A percentile compares a stretch with the other conserved stretches of the same genome.
These are phyloP conservation scores for Halesus radiatus DNA, from an alignment of 1,140 invertebrate genomes.

Conservation along the genomic window DNA sequence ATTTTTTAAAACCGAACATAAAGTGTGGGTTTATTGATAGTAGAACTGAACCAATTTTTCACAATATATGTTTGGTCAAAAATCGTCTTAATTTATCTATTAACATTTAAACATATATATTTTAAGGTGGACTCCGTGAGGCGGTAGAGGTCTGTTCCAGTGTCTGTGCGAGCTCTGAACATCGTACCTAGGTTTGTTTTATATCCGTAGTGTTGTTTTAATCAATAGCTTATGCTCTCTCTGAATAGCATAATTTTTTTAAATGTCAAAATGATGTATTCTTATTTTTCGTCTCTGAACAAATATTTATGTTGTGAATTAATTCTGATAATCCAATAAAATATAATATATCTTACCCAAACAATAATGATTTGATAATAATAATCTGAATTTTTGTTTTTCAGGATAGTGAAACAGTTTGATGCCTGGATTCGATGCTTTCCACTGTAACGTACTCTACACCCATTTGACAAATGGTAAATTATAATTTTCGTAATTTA, in stretches of 20 bases:
- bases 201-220: too few species aligned
- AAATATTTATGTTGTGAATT: not conserved
- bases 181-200: too few species aligned
- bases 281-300: conserved; percentile 31
- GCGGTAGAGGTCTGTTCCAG: too few species aligned
- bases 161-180: too few species aligned
- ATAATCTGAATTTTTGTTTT: not conserved
- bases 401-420: not conserved
- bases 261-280: conserved; percentile 3
- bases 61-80: too few species aligned
- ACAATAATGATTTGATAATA: too few species aligned
- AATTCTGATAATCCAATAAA: not conserved
- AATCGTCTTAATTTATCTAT: too few species aligned
- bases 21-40: conserved; percentile 45
- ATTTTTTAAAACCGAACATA: conserved; percentile 41
- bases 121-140: too few species aligned
- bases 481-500: not conserved
- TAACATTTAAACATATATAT: too few species aligned
- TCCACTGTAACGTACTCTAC: not conserved
- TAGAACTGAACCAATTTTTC: conserved; percentile 36
- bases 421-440: not conserved
- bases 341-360: not conserved
- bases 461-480: not conserved
- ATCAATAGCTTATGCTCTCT: too few species aligned
- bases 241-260: not conserved